phyloP scores from a whole-genome alignment of 2,113 vertebrate genomes.

The Corythoichthys haematopterus region DNA sequence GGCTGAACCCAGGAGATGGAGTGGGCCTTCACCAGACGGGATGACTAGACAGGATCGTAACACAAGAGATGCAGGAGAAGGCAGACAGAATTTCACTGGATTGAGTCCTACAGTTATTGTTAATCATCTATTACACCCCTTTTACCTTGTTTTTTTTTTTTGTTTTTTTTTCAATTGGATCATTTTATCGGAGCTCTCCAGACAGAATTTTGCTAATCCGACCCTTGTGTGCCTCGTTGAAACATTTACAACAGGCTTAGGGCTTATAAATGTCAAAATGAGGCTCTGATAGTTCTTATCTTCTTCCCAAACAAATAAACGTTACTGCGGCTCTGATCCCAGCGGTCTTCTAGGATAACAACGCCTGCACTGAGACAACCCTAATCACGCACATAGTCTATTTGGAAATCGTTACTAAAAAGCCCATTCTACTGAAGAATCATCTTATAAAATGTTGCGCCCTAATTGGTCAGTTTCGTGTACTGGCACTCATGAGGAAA shows the following conservation, averaged over 20 bases:
- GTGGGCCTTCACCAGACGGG: slow-evolving; percentile 36
- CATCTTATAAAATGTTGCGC: slow-evolving; percentile 3
- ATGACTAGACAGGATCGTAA: slow-evolving; percentile 31
- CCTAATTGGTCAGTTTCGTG: slow-evolving; percentile 9
- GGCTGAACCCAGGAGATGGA: slow-evolving; percentile 37
- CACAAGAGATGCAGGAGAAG: slow-evolving; percentile 25
- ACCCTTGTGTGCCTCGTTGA: slow-evolving; percentile 26
- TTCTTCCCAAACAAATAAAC: slow-evolving; percentile 43
- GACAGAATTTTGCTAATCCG: slow-evolving; percentile 9
- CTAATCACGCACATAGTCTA: slow-evolving; percentile 9
- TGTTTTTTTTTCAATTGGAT: slow-evolving; percentile 11
- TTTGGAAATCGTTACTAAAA: slow-evolving; percentile 20
- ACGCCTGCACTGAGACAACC: slow-evolving; percentile 8
- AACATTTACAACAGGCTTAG: slow-evolving; percentile 18
- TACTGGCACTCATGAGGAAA: slow-evolving; percentile 11
- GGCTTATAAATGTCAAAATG: slow-evolving; percentile 28
- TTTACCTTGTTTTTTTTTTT: slow-evolving; percentile 22
- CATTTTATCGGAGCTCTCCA: slow-evolving; percentile 10
- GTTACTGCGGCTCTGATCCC: slow-evolving; percentile 28
- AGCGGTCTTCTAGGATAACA: slow-evolving; percentile 25
- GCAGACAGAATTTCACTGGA: slow-evolving; percentile 23
- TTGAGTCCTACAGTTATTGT: slow-evolving; percentile 18
- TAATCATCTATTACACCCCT: slow-evolving; percentile 12
- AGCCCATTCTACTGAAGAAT: slow-evolving; percentile 19
- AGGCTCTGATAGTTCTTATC: slow-evolving; percentile 33